Evolutionary conservation across 2,888 invertebrate genomes (phyloP).

Genomic region (Melieria crassipennis): DNA sequence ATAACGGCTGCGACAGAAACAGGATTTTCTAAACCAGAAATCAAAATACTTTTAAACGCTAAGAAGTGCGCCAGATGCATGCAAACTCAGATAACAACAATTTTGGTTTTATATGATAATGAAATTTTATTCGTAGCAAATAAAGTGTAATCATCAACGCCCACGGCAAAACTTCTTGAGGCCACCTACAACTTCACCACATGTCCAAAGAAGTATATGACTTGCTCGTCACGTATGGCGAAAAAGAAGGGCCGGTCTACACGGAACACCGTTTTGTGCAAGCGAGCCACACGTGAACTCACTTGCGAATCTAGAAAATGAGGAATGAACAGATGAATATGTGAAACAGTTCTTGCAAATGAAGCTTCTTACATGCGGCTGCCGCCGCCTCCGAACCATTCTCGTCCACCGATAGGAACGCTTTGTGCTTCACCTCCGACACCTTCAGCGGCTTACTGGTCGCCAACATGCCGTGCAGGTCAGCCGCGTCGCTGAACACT

Average conservation of each 20-base stretch:
- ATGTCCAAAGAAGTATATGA: conserved; percentile 43
- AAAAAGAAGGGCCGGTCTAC: conserved; percentile 48
- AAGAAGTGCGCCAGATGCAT: too few species aligned
- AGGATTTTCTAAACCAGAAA: too few species aligned
- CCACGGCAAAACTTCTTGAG: neutral
- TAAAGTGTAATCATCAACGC: too few species aligned
- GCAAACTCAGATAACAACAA: too few species aligned
- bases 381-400: conserved; percentile 88
- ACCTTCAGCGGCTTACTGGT: conserved; percentile 69
- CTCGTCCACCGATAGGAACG: conserved; percentile 85
- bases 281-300: neutral
- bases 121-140: too few species aligned
- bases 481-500: conserved; percentile 69
- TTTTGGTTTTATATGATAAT: too few species aligned
- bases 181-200: conserved; percentile 26
- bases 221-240: conserved; percentile 39
- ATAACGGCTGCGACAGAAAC: too few species aligned
- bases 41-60: too few species aligned
- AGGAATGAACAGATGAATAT: neutral
- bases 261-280: too few species aligned
- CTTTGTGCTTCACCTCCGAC: conserved; percentile 80
- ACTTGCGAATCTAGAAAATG: conserved; percentile 6
- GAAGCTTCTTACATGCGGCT: conserved; percentile 68
- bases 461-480: conserved; percentile 71
- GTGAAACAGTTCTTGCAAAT: too few species aligned